Percentiles rank a stretch among this genome's conserved stretches.
Evolutionary conservation across 2,113 vertebrate genomes (phyloP).

Genomic region (Apaloderma vittatum): DNA sequence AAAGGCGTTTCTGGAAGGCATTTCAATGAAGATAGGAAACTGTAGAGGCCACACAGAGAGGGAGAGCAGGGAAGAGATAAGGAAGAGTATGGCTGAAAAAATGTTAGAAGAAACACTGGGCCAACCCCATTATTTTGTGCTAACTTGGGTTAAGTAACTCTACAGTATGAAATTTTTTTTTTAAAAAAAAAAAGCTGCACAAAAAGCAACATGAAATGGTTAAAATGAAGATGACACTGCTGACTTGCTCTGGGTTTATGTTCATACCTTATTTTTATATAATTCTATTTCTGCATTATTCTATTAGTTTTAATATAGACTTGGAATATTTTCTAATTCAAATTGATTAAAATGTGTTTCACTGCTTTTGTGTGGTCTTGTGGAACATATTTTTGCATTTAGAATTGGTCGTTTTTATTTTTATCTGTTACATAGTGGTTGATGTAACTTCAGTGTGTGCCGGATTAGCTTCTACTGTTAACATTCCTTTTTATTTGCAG

Average conservation of each 20-base stretch:
- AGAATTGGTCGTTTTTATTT: not conserved
- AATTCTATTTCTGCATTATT: not conserved
- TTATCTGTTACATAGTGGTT: not conserved
- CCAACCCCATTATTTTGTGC: slow-evolving; percentile 20
- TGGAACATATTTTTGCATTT: not conserved
- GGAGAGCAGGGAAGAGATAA: slow-evolving; percentile 25
- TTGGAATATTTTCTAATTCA: not conserved
- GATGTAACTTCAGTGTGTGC: slow-evolving; percentile 45
- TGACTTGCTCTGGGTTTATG: not conserved
- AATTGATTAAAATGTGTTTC: not conserved
- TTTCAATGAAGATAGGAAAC: slow-evolving; percentile 61
- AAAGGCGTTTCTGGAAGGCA: slow-evolving; percentile 70
- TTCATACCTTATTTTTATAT: not conserved
- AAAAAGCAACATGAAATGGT: not conserved
- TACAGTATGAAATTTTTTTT: not conserved
- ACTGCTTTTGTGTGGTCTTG: not conserved
- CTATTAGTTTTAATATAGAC: not conserved
- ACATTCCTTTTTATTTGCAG: slow-evolving; percentile 73
- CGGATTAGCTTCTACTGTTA: slow-evolving; percentile 56
- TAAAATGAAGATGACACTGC: slow-evolving; percentile 21
- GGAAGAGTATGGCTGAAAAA: slow-evolving; percentile 4
- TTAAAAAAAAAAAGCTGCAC: not conserved
- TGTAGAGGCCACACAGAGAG: slow-evolving; percentile 26
- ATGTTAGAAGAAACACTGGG: not conserved
- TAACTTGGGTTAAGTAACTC: slow-evolving; percentile 17